Evolutionary conservation across 2,797 vertebrate genomes (phyloP).

Genomic region (Zalophus californianus): DNA sequence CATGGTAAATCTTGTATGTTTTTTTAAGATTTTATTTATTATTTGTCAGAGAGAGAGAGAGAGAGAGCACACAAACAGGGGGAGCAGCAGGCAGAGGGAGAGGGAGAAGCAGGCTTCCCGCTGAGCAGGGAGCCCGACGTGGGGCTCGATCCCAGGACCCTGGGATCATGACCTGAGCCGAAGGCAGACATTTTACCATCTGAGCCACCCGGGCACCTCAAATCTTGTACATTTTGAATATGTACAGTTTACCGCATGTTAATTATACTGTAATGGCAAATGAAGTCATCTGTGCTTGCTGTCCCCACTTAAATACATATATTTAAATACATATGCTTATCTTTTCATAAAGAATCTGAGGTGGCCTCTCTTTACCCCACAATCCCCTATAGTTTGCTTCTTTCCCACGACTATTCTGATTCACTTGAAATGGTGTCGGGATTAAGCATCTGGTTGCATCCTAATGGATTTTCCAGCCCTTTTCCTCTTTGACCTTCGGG

Average conservation of each 20-base stretch:
- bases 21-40: not conserved
- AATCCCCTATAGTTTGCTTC: not conserved
- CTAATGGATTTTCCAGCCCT: not conserved
- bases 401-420: not conserved
- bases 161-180: too few relatives aligned
- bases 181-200: too few relatives aligned
- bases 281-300: not conserved
- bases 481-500: not conserved
- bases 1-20: not conserved
- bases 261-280: not conserved
- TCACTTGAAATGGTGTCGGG: not conserved
- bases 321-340: not conserved
- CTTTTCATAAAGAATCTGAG: conserved; percentile 37
- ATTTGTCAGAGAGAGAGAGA: too few relatives aligned
- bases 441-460: not conserved
- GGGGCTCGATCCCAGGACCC: too few relatives aligned
- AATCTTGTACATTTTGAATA: not conserved
- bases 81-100: too few relatives aligned
- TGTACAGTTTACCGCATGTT: not conserved
- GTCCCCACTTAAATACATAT: not conserved
- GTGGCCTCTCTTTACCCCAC: not conserved
- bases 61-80: too few relatives aligned
- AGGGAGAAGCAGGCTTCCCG: too few relatives aligned
- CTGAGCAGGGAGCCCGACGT: too few relatives aligned
- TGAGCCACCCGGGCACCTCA: not conserved